A percentile compares a stretch with the other conserved stretches of the same genome.
Conservation (phyloP, 2,113 vertebrate species). For the Seriola dumerili region DNA sequence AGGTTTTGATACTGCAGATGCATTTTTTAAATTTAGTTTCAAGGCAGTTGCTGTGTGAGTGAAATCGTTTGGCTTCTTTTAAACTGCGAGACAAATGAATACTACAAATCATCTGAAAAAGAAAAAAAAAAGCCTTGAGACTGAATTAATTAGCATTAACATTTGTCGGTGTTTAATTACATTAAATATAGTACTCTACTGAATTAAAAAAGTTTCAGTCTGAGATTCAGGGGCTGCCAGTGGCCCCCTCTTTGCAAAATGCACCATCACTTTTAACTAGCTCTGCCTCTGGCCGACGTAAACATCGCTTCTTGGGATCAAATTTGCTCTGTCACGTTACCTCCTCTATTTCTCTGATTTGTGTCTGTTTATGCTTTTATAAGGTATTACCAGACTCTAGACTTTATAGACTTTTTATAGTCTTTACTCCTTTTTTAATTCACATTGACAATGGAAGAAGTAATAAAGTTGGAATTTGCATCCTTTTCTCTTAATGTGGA, state of each 20-base stretch:
- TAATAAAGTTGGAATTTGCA: no score
- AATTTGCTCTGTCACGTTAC: background rate
- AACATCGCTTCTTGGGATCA: background rate
- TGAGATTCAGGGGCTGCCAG: background rate
- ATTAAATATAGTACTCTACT: background rate
- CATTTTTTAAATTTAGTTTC: no score
- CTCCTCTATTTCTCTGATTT: background rate
- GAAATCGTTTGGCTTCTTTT: no score
- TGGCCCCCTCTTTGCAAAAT: background rate
- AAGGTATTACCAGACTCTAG: background rate
- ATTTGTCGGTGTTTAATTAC: background rate
- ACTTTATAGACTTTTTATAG: no score
- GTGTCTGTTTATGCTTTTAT: background rate
- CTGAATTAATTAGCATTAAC: background rate
- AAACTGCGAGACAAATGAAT: background rate
- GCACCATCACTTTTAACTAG: background rate
- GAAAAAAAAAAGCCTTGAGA: background rate
- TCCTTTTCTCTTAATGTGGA: no score
- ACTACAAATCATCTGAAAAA: background rate
- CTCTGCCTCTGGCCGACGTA: background rate
- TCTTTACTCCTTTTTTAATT: no score
- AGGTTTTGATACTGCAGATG: no score
- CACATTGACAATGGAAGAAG: no score
- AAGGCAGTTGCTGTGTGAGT: no score
- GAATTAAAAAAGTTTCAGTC: slow-evolving; percentile 1